Conservation (phyloP, 2,113 vertebrate species). For the Anthoscopus minutus region DNA sequence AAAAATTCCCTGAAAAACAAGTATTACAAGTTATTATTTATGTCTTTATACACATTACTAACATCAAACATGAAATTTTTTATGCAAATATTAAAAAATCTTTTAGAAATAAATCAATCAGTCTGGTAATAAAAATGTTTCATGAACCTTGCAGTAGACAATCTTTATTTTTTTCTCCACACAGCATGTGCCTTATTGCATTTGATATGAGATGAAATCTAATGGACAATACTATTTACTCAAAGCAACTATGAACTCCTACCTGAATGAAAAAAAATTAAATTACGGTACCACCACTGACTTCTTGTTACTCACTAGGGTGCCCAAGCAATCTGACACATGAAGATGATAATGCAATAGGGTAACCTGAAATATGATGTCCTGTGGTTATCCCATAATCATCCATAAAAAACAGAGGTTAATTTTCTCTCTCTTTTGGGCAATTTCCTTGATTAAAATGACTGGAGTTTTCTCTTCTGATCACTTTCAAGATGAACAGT, state of each 20-base stretch:
- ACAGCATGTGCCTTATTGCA: background rate
- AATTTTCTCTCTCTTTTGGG: background rate
- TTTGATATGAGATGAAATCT: background rate
- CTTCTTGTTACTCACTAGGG: background rate
- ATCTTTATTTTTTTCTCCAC: background rate
- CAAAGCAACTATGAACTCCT: background rate
- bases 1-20: background rate
- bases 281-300: background rate
- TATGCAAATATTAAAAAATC: background rate
- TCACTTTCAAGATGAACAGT: background rate
- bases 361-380: background rate
- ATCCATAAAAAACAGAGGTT: background rate
- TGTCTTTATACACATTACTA: background rate
- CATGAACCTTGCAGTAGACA: background rate
- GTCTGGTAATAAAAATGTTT: background rate
- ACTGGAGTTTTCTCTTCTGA: background rate
- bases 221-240: background rate
- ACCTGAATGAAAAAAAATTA: background rate
- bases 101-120: background rate
- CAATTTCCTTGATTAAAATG: constrained; percentile 25
- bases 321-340: background rate
- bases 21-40: background rate
- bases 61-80: background rate
- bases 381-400: background rate
- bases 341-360: background rate